Conservation (phyloP, 2,113 vertebrate species). For the Scortum barcoo region DNA sequence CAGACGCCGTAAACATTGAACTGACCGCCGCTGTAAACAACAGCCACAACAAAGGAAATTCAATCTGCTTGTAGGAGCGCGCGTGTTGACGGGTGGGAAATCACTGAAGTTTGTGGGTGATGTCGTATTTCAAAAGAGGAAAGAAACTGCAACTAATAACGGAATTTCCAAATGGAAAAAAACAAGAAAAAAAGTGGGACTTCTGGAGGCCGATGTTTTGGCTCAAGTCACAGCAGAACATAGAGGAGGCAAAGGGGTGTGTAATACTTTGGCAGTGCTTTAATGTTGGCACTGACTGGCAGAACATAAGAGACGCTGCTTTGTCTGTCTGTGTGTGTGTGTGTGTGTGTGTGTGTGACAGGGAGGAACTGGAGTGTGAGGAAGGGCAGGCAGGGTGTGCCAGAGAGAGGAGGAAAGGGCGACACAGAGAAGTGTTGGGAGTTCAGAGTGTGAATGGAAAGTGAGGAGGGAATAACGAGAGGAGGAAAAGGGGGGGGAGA, state of each 20-base stretch:
- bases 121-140: conserved; percentile 18
- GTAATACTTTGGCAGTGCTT: conserved; percentile 64
- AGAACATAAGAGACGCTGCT: conserved; percentile 53
- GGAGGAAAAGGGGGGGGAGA: conserved; percentile 18
- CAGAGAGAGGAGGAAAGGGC: conserved; percentile 53
- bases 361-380: conserved; percentile 64
- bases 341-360: conserved; percentile 21
- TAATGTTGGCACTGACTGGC: conserved; percentile 61
- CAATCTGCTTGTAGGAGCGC: conserved; percentile 48
- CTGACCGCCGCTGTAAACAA: conserved; percentile 62
- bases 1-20: conserved; percentile 41
- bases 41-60: conserved; percentile 69
- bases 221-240: conserved; percentile 41
- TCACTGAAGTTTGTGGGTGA: conserved; percentile 11
- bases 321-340: conserved; percentile 54
- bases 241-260: conserved; percentile 48
- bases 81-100: conserved; percentile 10
- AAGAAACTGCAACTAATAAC: conserved; percentile 16
- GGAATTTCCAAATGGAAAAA: not conserved
- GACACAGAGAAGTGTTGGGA: conserved; percentile 84
- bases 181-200: conserved; percentile 32
- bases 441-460: conserved; percentile 78
- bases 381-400: conserved; percentile 60
- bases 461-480: conserved; percentile 45
- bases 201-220: conserved; percentile 35